These are phyloP conservation scores for Trichacis sp. DNA, from an alignment of 2,888 invertebrate species.

Conservation along the genomic window DNA sequence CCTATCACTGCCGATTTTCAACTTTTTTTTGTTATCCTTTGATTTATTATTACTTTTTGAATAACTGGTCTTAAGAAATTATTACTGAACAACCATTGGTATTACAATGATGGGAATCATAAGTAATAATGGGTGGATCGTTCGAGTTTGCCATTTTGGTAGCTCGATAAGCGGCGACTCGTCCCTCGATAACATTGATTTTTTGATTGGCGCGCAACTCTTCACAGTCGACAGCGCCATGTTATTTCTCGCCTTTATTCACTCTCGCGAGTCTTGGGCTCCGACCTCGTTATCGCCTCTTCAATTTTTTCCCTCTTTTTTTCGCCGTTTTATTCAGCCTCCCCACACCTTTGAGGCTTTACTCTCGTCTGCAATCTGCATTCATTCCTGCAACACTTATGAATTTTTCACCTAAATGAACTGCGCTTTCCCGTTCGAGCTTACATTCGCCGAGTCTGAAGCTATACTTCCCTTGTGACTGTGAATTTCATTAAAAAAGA, in stretches of 20 bases:
- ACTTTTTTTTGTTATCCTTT: too few species aligned
- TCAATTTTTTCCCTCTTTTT: constrained; percentile 33
- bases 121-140: too few species aligned
- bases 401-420: constrained; percentile 35
- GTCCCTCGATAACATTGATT: constrained; percentile 46
- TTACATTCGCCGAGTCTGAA: constrained; percentile 16
- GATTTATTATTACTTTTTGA: too few species aligned
- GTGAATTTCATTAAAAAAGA: too few species aligned
- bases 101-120: too few species aligned
- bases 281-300: constrained; percentile 42
- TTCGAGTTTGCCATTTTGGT: not conserved
- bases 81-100: too few species aligned
- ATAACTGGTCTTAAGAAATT: too few species aligned
- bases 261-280: constrained; percentile 15
- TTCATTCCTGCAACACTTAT: constrained; percentile 38
- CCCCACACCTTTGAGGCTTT: constrained; percentile 21
- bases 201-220: constrained; percentile 44
- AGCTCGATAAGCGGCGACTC: not conserved
- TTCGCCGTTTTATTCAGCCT: constrained; percentile 21
- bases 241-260: constrained; percentile 47
- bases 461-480: too few species aligned
- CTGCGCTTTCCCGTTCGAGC: constrained; percentile 23
- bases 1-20: too few species aligned
- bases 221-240: constrained; percentile 47
- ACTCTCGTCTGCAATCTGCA: constrained; percentile 38